Conservation (phyloP, 2,113 vertebrate genomes). For the Patagioenas fasciata region DNA sequence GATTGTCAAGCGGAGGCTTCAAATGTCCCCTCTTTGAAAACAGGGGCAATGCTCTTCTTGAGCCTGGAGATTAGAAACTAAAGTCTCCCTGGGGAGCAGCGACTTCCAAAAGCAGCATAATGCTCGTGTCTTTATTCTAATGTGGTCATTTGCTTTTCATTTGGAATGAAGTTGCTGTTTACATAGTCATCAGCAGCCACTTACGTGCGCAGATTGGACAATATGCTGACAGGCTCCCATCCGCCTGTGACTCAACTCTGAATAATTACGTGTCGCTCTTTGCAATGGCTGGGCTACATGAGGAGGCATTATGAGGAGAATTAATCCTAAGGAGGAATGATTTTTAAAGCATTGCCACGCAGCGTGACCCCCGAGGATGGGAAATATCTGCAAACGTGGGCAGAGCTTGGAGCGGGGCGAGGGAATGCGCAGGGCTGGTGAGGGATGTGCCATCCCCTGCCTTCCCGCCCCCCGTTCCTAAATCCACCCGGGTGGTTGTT, state of each 20-base stretch:
- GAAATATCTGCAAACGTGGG: too few relatives aligned
- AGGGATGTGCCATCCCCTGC: fast-evolving
- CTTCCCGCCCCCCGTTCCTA: not conserved
- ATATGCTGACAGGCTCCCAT: not conserved
- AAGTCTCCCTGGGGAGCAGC: not conserved
- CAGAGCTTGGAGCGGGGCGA: not conserved
- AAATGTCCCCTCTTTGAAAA: not conserved
- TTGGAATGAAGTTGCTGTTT: not conserved
- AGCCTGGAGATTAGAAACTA: not conserved
- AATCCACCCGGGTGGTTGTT: not conserved
- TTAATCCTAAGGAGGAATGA: not conserved
- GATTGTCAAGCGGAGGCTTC: not conserved
- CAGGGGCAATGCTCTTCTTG: not conserved
- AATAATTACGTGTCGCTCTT: not conserved
- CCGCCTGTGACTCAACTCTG: not conserved
- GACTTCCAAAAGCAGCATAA: not conserved
- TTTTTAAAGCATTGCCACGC: not conserved
- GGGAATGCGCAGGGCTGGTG: not conserved
- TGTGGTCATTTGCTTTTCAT: not conserved
- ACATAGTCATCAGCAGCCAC: not conserved
- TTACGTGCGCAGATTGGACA: not conserved
- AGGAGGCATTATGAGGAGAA: not conserved
- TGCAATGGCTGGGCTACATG: not conserved
- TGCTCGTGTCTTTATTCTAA: not conserved
- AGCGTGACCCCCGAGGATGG: not conserved